Evolutionary conservation across 2,113 vertebrate genomes (phyloP).

Genomic region (Hyaena hyaena): DNA sequence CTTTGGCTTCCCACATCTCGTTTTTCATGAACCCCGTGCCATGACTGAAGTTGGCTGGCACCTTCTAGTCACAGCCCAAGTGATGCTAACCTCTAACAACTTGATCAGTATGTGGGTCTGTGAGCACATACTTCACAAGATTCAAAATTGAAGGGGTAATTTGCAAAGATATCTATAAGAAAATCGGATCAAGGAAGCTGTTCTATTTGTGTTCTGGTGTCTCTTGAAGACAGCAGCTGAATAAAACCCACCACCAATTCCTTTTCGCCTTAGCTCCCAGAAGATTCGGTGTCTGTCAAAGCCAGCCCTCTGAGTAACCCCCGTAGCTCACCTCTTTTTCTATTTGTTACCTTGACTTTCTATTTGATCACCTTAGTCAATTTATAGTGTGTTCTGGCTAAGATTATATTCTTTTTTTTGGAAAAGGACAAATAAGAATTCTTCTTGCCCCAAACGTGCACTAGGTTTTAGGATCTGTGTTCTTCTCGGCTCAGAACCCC

Average conservation of each 20-base stretch:
- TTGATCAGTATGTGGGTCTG: not conserved
- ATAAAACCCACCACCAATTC: not conserved
- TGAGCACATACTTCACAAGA: not conserved
- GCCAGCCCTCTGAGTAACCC: not conserved
- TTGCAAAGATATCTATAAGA: not conserved
- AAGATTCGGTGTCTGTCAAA: not conserved
- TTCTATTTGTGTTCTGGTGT: conserved; percentile 17
- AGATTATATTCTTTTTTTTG: not conserved
- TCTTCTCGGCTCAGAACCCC: not conserved
- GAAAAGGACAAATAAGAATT: not conserved
- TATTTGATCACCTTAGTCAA: not conserved
- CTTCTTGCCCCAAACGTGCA: not conserved
- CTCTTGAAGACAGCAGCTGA: not conserved
- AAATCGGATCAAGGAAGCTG: not conserved
- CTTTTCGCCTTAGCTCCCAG: not conserved
- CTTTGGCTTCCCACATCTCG: not conserved
- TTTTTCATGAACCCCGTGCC: not conserved
- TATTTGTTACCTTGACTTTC: not conserved
- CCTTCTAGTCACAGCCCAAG: not conserved
- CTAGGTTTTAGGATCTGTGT: not conserved
- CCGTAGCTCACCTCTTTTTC: not conserved
- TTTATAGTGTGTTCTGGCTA: not conserved
- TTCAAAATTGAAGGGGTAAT: conserved; percentile 7
- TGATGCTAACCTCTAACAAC: not conserved
- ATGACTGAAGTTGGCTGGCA: not conserved